Conservation (phyloP, 2,797 vertebrate genomes). For the Sebastiscus tertius region DNA sequence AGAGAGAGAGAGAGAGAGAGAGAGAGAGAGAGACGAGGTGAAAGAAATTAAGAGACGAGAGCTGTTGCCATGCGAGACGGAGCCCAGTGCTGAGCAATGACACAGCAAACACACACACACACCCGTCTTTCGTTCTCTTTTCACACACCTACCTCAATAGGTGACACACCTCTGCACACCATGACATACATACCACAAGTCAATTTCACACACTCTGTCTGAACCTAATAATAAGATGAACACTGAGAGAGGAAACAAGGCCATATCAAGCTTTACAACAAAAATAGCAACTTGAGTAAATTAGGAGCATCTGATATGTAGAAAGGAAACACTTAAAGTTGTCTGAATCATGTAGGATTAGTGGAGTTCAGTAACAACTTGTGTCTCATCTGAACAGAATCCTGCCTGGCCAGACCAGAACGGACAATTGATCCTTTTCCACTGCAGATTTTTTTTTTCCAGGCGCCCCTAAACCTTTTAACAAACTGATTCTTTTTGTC, state of each 20-base stretch:
- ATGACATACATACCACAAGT: constrained; percentile 2
- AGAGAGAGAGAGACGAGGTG: neutral
- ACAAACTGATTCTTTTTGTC: too few species aligned
- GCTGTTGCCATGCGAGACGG: constrained; percentile 22
- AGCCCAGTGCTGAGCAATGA: constrained; percentile 8
- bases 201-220: neutral
- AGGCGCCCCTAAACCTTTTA: neutral
- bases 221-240: neutral
- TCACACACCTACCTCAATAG: constrained; percentile 13
- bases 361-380: neutral
- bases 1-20: neutral
- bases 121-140: constrained; percentile 2
- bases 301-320: neutral
- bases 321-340: neutral
- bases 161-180: constrained; percentile 44
- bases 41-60: constrained; percentile 17
- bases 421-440: neutral
- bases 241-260: neutral
- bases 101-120: neutral
- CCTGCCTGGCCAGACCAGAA: constrained; percentile 20
- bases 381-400: constrained; percentile 41
- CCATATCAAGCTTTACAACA: neutral
- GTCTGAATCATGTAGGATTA: neutral
- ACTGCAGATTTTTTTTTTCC: neutral
- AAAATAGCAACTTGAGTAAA: neutral